phyloP scores from a whole-genome alignment of 2,888 invertebrate genomes.

The Parnassius apollo region DNA sequence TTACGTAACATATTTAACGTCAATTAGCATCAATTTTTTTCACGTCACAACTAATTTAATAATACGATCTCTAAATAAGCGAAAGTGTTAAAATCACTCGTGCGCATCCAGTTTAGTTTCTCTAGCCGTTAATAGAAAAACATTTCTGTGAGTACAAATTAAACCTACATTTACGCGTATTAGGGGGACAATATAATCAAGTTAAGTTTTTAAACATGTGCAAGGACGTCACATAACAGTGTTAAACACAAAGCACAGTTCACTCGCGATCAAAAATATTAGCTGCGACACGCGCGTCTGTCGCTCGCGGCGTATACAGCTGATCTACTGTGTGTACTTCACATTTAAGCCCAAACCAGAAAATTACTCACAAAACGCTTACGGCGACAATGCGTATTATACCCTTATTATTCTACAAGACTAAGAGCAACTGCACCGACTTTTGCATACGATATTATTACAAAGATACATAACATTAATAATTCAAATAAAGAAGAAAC shows the following conservation, averaged over 20 bases:
- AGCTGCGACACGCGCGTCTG: conserved; percentile 48
- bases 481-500: too few relatives aligned
- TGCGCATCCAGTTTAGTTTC: conserved; percentile 58
- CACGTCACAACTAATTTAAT: conserved; percentile 24
- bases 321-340: conserved; percentile 55
- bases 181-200: background rate
- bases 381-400: conserved; percentile 31
- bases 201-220: background rate
- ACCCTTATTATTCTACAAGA: background rate
- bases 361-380: conserved; percentile 35
- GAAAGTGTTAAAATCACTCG: conserved; percentile 66
- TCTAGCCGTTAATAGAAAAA: conserved; percentile 13
- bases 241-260: conserved; percentile 37
- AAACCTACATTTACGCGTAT: background rate
- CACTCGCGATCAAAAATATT: conserved; percentile 45
- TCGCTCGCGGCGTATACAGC: conserved; percentile 49
- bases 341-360: conserved; percentile 34
- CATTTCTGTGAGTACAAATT: background rate
- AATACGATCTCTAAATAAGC: conserved; percentile 39
- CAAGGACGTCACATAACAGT: conserved; percentile 4
- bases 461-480: too few relatives aligned
- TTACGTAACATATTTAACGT: conserved; percentile 27
- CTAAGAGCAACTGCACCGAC: too few relatives aligned
- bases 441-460: too few relatives aligned
- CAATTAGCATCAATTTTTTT: conserved; percentile 25